Conservation (phyloP, 2,888 invertebrate species). For the Cheiracanthium punctorium region DNA sequence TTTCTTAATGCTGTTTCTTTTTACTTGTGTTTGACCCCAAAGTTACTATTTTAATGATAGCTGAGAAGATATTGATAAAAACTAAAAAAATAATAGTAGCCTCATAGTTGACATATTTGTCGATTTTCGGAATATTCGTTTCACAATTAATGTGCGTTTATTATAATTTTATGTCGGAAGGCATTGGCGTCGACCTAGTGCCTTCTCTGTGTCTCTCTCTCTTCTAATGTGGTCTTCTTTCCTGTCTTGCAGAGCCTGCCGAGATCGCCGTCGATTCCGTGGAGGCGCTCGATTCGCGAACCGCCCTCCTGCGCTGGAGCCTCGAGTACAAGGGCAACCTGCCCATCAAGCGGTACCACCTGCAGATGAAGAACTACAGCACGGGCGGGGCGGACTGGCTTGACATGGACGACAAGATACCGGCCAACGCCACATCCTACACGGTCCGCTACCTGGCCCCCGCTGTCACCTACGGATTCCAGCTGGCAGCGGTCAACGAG, state of each 20-base stretch:
- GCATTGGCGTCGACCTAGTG: background rate
- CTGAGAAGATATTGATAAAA: too few relatives aligned
- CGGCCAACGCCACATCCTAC: conserved; percentile 69
- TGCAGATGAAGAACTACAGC: conserved; percentile 71
- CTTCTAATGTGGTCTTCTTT: background rate
- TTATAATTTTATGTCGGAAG: too few relatives aligned
- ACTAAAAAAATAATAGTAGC: too few relatives aligned
- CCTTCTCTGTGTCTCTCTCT: background rate
- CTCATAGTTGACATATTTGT: too few relatives aligned
- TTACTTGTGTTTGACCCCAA: too few relatives aligned
- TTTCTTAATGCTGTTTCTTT: too few relatives aligned
- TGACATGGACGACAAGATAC: conserved; percentile 71
- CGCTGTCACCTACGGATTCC: conserved; percentile 71
- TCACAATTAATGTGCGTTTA: too few relatives aligned
- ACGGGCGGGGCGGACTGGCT: conserved; percentile 71
- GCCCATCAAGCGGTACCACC: conserved; percentile 70
- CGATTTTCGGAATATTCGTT: too few relatives aligned
- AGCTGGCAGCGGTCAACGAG: conserved; percentile 72
- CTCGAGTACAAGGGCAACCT: conserved; percentile 67
- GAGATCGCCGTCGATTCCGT: conserved; percentile 70
- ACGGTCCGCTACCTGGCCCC: conserved; percentile 70
- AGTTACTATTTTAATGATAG: too few relatives aligned
- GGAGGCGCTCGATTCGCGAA: conserved; percentile 69
- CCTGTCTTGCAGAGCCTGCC: conserved; percentile 65
- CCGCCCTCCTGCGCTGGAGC: conserved; percentile 69